Percentiles rank a stretch among this genome's conserved stretches.
Evolutionary conservation across 2,888 invertebrate species (phyloP).

Genomic region (Caenorhabditis sulstoni): DNA sequence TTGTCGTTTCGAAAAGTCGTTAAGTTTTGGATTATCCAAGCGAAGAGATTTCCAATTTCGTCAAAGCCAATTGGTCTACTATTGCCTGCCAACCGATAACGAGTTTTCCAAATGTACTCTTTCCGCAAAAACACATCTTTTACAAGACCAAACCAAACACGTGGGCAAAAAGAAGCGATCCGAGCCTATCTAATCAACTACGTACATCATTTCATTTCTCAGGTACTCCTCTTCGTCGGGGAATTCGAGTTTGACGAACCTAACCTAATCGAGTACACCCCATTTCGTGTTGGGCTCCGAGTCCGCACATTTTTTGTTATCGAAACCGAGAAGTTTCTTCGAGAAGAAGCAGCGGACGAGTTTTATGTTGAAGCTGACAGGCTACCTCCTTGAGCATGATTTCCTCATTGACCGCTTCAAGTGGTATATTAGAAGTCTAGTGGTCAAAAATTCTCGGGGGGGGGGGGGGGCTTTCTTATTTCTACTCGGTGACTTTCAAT

Average conservation of each 20-base stretch:
- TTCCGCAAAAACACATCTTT: neutral
- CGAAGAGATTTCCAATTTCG: slow-evolving; percentile 6
- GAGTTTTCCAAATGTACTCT: slow-evolving; percentile 16
- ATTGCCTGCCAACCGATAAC: slow-evolving; percentile 4
- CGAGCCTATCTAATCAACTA: slow-evolving; percentile 35
- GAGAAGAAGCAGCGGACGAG: slow-evolving; percentile 29
- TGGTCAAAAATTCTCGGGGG: slow-evolving; percentile 43
- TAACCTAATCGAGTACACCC: slow-evolving; percentile 56
- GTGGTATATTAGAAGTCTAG: slow-evolving; percentile 57
- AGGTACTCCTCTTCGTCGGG: slow-evolving; percentile 34
- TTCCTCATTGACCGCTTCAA: slow-evolving; percentile 55
- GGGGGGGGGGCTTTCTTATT: no score
- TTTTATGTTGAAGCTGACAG: neutral
- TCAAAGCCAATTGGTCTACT: slow-evolving; percentile 3
- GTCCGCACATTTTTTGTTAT: slow-evolving; percentile 47
- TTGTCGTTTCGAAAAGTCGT: neutral
- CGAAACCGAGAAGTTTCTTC: slow-evolving; percentile 32
- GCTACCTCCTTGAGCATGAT: slow-evolving; percentile 57
- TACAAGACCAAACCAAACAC: neutral
- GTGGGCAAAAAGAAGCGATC: neutral
- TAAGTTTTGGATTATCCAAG: neutral
- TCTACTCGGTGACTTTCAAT: neutral
- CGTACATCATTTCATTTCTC: slow-evolving; percentile 30
- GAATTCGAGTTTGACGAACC: slow-evolving; percentile 50
- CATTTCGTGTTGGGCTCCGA: slow-evolving; percentile 35